Conservation (phyloP, 2,797 vertebrate genomes). For the Hephaestus fuliginosus region DNA sequence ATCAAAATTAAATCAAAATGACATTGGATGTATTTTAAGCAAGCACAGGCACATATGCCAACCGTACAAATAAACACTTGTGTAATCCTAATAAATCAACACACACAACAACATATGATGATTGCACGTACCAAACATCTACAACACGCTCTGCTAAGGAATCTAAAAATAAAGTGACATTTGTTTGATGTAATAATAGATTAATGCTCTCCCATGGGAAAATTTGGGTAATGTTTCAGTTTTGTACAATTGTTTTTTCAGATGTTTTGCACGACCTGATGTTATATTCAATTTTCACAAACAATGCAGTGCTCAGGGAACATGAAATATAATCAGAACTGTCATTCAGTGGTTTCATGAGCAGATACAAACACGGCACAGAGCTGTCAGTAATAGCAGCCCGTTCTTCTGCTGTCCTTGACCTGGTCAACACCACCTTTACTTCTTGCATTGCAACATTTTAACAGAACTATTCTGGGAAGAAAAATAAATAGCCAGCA, state of each 20-base stretch:
- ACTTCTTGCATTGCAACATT: not conserved
- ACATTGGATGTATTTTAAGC: not conserved
- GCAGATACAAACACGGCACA: not conserved
- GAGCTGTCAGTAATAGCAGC: not conserved
- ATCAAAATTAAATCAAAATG: not conserved
- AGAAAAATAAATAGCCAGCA: not conserved
- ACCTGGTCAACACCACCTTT: not conserved
- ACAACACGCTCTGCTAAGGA: constrained; percentile 26
- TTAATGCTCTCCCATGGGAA: constrained; percentile 43
- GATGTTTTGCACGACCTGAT: constrained; percentile 44
- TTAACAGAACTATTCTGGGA: not conserved
- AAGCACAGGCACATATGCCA: constrained; percentile 21
- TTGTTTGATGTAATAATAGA: constrained; percentile 53
- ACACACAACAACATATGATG: constrained; percentile 6
- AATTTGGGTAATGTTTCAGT: constrained; percentile 49
- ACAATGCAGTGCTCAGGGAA: constrained; percentile 33
- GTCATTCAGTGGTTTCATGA: constrained; percentile 22
- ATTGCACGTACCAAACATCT: constrained; percentile 22
- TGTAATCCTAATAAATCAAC: constrained; percentile 11
- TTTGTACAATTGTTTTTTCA: constrained; percentile 12
- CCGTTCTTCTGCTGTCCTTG: not conserved
- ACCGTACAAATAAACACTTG: not conserved
- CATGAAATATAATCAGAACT: constrained; percentile 33
- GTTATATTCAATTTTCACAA: constrained; percentile 42
- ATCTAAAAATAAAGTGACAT: constrained; percentile 43